Conservation (phyloP, 2,888 invertebrate genomes). For the Mesorhabditis sp. region DNA sequence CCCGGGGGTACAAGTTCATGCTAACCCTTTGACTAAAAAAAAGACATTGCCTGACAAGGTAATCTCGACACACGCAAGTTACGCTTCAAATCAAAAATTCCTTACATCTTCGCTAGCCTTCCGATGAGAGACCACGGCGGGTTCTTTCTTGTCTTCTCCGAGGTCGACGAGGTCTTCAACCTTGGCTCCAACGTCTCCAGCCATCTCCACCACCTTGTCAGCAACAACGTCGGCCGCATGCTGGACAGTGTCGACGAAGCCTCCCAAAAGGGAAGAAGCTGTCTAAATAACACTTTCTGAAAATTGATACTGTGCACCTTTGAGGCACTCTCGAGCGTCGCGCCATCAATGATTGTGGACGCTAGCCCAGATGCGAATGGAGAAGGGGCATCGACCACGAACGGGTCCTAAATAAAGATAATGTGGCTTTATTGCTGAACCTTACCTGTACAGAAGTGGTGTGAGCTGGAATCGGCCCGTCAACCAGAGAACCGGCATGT, state of each 20-base stretch:
- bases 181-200: slow-evolving; percentile 2
- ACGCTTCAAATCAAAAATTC: too few relatives aligned
- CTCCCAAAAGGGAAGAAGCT: neutral
- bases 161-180: slow-evolving; percentile 4
- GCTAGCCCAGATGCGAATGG: neutral
- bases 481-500: too few relatives aligned
- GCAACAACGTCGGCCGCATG: neutral
- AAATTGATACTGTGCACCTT: neutral
- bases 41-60: neutral
- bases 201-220: slow-evolving; percentile 2
- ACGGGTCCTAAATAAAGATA: neutral
- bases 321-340: slow-evolving; percentile 1
- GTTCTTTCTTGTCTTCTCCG: neutral
- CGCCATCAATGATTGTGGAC: neutral
- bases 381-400: neutral
- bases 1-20: neutral
- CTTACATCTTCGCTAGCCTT: neutral
- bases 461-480: too few relatives aligned
- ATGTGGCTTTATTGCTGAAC: neutral
- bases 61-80: too few relatives aligned
- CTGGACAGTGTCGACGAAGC: slow-evolving; percentile 1
- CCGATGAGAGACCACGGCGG: neutral
- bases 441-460: too few relatives aligned
- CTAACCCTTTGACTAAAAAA: neutral
- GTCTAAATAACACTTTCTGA: neutral